phyloP scores from a whole-genome alignment of 2,888 invertebrate genomes.

The Pilophorus perplexus region DNA sequence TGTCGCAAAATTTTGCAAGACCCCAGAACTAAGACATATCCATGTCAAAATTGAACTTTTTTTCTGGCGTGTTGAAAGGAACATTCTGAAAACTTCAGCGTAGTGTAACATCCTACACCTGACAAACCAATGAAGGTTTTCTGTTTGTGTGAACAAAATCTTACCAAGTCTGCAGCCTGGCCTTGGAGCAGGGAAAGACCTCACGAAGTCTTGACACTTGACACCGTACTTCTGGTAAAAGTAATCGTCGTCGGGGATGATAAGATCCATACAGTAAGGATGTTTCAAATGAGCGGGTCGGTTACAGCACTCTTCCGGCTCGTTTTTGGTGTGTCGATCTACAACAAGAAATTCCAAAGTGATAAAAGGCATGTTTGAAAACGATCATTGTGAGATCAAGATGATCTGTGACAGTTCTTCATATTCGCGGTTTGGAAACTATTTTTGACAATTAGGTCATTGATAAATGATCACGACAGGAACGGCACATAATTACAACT shows the following conservation, averaged over 20 bases:
- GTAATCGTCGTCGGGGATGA: constrained; percentile 84
- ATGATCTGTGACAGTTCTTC: not conserved
- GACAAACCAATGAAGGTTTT: too few species aligned
- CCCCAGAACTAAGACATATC: too few species aligned
- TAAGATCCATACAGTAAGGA: constrained; percentile 87
- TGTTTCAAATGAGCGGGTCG: constrained; percentile 78
- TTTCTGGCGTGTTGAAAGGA: too few species aligned
- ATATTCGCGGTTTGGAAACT: not conserved
- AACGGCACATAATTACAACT: too few species aligned
- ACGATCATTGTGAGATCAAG: too few species aligned
- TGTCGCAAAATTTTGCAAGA: too few species aligned
- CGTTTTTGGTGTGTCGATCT: constrained; percentile 84
- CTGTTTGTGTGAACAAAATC: too few species aligned
- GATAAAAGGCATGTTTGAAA: not conserved
- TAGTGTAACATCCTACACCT: too few species aligned
- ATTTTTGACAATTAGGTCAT: not conserved
- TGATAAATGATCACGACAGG: too few species aligned
- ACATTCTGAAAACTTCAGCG: too few species aligned
- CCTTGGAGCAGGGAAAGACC: constrained; percentile 82
- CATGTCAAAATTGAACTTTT: too few species aligned
- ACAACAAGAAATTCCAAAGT: constrained; percentile 45
- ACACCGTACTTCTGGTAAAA: constrained; percentile 83
- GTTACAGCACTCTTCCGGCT: constrained; percentile 87
- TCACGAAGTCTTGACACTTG: constrained; percentile 84
- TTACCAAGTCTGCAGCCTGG: constrained; percentile 83